Evolutionary conservation across 1,140 invertebrate species (phyloP), one percentile per base, ranked within the genome.

Genomic region (Papilio machaon): DNA sequence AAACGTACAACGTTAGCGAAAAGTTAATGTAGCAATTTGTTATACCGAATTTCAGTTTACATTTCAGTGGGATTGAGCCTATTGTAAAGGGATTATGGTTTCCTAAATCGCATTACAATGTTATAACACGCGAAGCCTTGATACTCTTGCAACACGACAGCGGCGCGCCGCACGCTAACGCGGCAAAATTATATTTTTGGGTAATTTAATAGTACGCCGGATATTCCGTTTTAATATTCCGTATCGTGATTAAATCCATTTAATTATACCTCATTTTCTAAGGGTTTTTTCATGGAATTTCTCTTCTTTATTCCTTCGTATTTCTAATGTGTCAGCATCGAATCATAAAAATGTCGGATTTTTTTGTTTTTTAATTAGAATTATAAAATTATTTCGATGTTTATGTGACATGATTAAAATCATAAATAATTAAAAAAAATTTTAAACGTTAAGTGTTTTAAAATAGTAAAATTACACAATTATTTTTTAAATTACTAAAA

Each of bases 31-130:
- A 64, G 54, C 58, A 79, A 79, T 86, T 83, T 82, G 80, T 84
- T 85, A 86, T 84, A 85, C 82, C 82, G 87, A 79, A 79, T 89
- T 90, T 85, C 89, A 88, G 89, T 91, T 91, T 89, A 89, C 85
- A 87, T 88, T 88, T 89, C 82, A 84, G 82, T 81, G 75, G 85
- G 83, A 91, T 90, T 89, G 91, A 90, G 88, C 85, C 88, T 87
- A 90, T 92, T 93, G 90, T 91, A 86, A 86, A 89, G 84, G 89
- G 86, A 92, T 91, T 91, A 91, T 87, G 88, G 88, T 88, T 92
- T 90, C 90, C 87, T 91, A 91, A 92, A 91, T 90, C 86, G 87
- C 87, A 91, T 91, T 89, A 91, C 90, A 91, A 88, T 92, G 87
- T 87, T 88, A 84, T 79, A 86, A 92, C 92, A 94, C 92, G 92